These are phyloP conservation scores for Euplagia quadripunctaria DNA, from an alignment of 2,888 invertebrate species.

Conservation along the genomic window DNA sequence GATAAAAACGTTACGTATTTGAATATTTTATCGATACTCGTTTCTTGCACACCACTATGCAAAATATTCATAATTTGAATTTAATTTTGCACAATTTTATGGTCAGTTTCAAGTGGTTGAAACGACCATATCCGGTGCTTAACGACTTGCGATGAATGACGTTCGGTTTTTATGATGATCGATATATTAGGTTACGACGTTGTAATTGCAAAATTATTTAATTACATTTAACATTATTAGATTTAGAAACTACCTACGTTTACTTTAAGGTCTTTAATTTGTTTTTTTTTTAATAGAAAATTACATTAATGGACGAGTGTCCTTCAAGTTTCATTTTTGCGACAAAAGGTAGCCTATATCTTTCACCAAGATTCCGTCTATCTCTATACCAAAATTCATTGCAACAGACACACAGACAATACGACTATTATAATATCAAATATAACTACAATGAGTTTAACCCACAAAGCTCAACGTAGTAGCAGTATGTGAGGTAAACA, in stretches of 20 bases:
- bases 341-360: no score
- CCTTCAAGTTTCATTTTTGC: no score
- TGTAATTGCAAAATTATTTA: slow-evolving; percentile 50
- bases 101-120: slow-evolving; percentile 53
- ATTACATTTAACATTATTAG: slow-evolving; percentile 29
- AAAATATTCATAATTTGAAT: slow-evolving; percentile 50
- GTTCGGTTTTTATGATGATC: slow-evolving; percentile 44
- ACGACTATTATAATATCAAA: no score
- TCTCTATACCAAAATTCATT: no score
- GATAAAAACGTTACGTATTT: background rate
- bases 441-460: no score
- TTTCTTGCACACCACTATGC: slow-evolving; percentile 36
- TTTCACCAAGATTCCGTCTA: no score
- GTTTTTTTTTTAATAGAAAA: background rate
- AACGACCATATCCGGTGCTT: slow-evolving; percentile 55
- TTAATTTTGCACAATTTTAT: slow-evolving; percentile 58
- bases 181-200: slow-evolving; percentile 33
- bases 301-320: background rate
- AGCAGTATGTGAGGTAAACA: background rate
- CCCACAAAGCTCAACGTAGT: background rate
- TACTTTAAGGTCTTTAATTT: slow-evolving; percentile 12
- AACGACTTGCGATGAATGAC: slow-evolving; percentile 42
- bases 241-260: slow-evolving; percentile 11
- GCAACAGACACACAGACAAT: no score
- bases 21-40: slow-evolving; percentile 17